Base-by-base conservation (phyloP, 2,113 vertebrate species). In the Catagonus wagneri region DNA sequence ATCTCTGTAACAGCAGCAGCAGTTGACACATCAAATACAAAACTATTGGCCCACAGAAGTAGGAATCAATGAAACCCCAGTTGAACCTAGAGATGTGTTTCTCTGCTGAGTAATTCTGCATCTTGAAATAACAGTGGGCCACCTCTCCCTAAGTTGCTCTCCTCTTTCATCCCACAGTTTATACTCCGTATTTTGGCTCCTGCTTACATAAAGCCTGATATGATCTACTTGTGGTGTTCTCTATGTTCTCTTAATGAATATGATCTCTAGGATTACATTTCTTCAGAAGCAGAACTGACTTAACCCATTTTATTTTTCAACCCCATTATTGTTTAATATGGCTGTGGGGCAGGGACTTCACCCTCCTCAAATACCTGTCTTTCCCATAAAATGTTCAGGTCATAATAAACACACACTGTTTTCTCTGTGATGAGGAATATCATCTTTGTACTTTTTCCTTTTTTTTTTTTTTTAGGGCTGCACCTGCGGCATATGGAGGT, bases 1-100 rank as follows among this genome's bases (percentile, higher is more conserved):
- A 1, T 84, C 56, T 88, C 66, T 86, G 3, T n/a, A 90, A 86
- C 29, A 76, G 93, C 19, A 50, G 34, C n/a, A 81, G 75, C 7
- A 58, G 34, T 36, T 96, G 65, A 72, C 61, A 89, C 39, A 81
- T 58, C 22, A 95, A 87, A 96, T 92, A 65, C 36, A 63, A 85
- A 95, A 74, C 34, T n/a, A 27, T 20, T 68, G 50, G 50, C 50
- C 32, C 61, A 44, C 39, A 69, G 84, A 29, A 95, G 32, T 54
- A 69, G 16, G 75, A 72, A 76, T 89, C 79, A 69, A n/a, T 52
- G 68, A 78, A 90, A 27, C 11, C 69, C 80, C 13, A 69, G 66
- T 50, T 84, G 16, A 79, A 34, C 63, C 32, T 84, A 93, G 71
- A 94, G 29, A 61, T 76, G 6, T 9, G 32, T n/a, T 95, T 95